These are phyloP conservation scores for Ancistrus triradiatus DNA, from an alignment of 2,113 vertebrate species.

Conservation along the genomic window DNA sequence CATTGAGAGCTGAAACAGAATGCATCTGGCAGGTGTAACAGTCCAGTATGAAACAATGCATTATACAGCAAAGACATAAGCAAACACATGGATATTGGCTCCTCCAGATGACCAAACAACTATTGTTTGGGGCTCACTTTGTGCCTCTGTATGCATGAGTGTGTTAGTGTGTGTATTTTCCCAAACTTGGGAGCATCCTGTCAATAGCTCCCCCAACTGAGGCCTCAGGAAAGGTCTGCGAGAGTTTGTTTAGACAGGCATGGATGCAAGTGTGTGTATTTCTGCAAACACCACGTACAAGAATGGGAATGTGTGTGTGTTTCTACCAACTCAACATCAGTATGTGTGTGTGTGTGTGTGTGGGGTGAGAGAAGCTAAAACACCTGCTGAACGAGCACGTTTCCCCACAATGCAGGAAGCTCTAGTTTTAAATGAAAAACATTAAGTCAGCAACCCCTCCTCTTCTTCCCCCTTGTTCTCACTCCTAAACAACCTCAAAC, in stretches of 20 bases:
- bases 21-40: slow-evolving; percentile 32
- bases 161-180: slow-evolving; percentile 28
- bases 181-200: slow-evolving; percentile 45
- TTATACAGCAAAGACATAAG: background rate
- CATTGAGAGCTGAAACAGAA: no score
- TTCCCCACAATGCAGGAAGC: slow-evolving; percentile 44
- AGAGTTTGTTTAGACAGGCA: slow-evolving; percentile 39
- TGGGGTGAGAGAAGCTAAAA: slow-evolving; percentile 34
- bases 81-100: background rate
- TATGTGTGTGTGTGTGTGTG: slow-evolving; percentile 21
- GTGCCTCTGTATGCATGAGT: slow-evolving; percentile 1
- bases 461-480: background rate
- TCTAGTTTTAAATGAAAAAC: slow-evolving; percentile 43
- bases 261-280: slow-evolving; percentile 18
- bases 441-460: slow-evolving; percentile 36
- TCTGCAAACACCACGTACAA: slow-evolving; percentile 18
- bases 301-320: slow-evolving; percentile 16
- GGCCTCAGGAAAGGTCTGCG: slow-evolving; percentile 44
- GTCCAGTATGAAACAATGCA: slow-evolving; percentile 1
- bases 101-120: background rate
- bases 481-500: slow-evolving; percentile 5
- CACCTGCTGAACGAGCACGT: slow-evolving; percentile 45
- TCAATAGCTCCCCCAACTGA: slow-evolving; percentile 31
- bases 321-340: background rate
- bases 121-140: slow-evolving; percentile 13